Base-by-base conservation (phyloP, 2,797 vertebrate species). In the Acanthiza pusilla region DNA sequence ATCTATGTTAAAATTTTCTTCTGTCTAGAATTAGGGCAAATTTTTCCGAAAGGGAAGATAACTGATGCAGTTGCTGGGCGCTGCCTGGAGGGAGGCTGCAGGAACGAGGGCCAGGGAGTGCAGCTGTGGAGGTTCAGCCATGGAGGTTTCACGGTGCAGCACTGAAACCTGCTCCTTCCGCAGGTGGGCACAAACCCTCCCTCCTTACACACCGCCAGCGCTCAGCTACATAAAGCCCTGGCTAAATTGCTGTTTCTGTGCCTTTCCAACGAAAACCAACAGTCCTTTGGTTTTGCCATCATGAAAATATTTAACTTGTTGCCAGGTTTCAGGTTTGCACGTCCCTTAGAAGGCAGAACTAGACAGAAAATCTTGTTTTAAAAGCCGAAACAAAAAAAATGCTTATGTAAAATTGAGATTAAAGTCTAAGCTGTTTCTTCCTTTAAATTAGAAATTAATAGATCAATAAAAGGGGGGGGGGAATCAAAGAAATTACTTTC, bases 401-500 rank as follows among this genome's bases (percentile, higher is more conserved):
- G 11, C 12, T 36, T 57, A 7, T 13, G 16, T 20, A 54, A 53
- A 80, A 70, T 1, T 20, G 29, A 61, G 16, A 48, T 50, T 25
- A 51, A 75, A 88, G 19, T 16, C 22, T 14, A 16, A 74, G 48
- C 2, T 20, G 4, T 22, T 85, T 55, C 40, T 30, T 34, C 20
- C 11, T 89, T 74, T 34, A 50, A 60, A 34, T 17, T n/a, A 29
- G 10, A 67, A 62, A 47, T 43, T 18, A 66, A 68, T 1, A 50
- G 30, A 66, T 1, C 0, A 60, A 38, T 40, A 29, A 66, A 62
- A 38, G 5, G 2, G 4, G 5, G n/a, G 2, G 4, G 9, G 15
- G 1, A 25, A 36, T 40, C 2, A 34, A 60, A 48, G 2, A 65
- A 27, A 74, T 61, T 16, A 18, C 34, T 65, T 79, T 48, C 50